phyloP scores from a whole-genome alignment of 1,140 invertebrate genomes.

The Magallana angulata region DNA sequence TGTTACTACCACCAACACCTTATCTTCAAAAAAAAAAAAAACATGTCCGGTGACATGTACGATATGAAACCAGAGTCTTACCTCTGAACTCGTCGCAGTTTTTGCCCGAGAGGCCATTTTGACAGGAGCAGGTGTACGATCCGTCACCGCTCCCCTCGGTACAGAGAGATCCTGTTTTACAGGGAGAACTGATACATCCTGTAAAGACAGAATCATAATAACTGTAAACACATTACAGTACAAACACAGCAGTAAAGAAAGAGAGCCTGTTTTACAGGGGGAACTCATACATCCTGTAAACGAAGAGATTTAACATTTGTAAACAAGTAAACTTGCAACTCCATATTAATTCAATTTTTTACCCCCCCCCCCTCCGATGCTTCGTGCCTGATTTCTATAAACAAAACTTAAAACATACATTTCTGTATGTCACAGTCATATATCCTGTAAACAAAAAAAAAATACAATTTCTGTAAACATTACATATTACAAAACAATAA shows the following conservation, averaged over 20 bases:
- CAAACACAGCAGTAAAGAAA: not conserved
- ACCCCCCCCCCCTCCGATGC: no score
- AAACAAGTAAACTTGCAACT: no score
- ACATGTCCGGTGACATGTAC: no score
- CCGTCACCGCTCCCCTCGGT: not conserved
- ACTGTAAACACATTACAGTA: not conserved
- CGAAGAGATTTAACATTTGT: no score
- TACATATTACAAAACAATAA: no score
- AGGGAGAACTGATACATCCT: slow-evolving; percentile 1
- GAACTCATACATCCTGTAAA: not conserved
- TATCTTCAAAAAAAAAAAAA: no score
- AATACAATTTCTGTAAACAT: no score
- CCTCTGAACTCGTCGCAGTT: slow-evolving; percentile 17
- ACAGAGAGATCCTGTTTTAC: not conserved
- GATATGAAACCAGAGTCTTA: not conserved
- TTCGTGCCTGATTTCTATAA: not conserved
- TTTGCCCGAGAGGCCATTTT: not conserved
- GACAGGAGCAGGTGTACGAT: not conserved
- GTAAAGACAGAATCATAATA: not conserved
- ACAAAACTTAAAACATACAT: not conserved
- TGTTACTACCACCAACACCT: no score
- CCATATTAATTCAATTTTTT: no score
- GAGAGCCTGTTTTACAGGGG: not conserved
- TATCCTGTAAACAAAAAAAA: no score
- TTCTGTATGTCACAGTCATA: no score